Conservation (phyloP, 1,140 invertebrate genomes). For the Drosophila erecta region DNA sequence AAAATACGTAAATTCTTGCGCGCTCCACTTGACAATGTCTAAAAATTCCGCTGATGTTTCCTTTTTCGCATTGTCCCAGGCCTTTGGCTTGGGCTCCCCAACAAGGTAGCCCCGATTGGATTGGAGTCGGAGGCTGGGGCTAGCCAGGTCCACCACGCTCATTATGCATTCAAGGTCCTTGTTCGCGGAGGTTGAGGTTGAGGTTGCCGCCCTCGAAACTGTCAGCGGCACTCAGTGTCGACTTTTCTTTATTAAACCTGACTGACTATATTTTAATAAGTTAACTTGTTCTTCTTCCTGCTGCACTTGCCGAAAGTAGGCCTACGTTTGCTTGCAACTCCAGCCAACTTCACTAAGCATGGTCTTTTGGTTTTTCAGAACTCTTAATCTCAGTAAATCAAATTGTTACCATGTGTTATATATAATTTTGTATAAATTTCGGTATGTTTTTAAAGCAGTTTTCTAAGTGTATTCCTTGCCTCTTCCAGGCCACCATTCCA, state of each 20-base stretch:
- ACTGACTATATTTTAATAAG: constrained; percentile 72
- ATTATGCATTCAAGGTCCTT: constrained; percentile 84
- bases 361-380: no score
- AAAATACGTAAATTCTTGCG: constrained; percentile 71
- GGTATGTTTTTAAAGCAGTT: not conserved
- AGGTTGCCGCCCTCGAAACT: constrained; percentile 66
- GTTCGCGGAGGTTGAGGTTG: constrained; percentile 58
- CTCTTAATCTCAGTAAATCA: no score
- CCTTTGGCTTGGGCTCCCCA: constrained; percentile 8
- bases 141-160: constrained; percentile 30
- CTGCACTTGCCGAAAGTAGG: constrained; percentile 8
- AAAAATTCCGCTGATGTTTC: constrained; percentile 76
- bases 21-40: constrained; percentile 76
- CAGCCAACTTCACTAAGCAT: no score
- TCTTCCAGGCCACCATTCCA: constrained; percentile 83
- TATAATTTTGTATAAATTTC: no score
- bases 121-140: not conserved
- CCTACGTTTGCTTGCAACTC: not conserved
- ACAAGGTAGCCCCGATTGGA: constrained; percentile 28
- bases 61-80: constrained; percentile 66
- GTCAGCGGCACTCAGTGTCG: constrained; percentile 67
- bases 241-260: constrained; percentile 78
- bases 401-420: no score
- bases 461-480: constrained; percentile 28
- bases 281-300: constrained; percentile 30